A percentile compares a stretch with the other conserved stretches of the same genome.
Conservation (phyloP, 2,888 invertebrate species). For the Harpalus rufipes region DNA sequence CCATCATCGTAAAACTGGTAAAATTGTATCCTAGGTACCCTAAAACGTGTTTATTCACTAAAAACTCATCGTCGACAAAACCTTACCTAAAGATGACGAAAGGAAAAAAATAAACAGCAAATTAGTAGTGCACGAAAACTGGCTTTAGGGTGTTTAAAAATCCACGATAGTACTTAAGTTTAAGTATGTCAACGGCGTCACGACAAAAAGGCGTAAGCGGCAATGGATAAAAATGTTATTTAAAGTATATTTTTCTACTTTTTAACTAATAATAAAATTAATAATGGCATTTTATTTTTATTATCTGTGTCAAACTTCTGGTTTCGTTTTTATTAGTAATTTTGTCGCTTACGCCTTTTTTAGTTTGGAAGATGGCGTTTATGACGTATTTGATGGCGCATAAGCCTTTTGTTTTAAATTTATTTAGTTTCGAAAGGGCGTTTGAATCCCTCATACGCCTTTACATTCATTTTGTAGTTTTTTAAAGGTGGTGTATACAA, state of each 20-base stretch:
- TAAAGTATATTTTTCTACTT: background rate
- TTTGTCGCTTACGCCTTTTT: slow-evolving; percentile 28
- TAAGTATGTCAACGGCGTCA: slow-evolving; percentile 23
- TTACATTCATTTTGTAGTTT: background rate
- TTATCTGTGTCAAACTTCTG: background rate
- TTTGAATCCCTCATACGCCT: background rate
- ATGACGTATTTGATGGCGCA: background rate
- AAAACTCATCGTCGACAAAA: too few species aligned
- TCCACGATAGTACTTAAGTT: too few species aligned
- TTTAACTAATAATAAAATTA: background rate
- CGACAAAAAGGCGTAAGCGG: slow-evolving; percentile 44
- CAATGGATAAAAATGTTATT: slow-evolving; percentile 2
- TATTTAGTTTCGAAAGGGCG: too few species aligned
- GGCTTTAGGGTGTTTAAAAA: too few species aligned
- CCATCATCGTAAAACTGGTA: too few species aligned
- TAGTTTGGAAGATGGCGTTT: background rate
- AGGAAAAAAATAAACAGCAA: too few species aligned
- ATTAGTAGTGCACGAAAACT: too few species aligned
- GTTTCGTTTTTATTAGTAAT: background rate
- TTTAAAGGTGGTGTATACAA: slow-evolving; percentile 1
- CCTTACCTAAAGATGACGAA: too few species aligned
- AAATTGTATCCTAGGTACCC: too few species aligned
- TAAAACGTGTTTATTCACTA: too few species aligned
- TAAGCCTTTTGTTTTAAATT: too few species aligned
- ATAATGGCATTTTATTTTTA: background rate